Evolutionary conservation across 2,888 invertebrate genomes (phyloP), one percentile per base, ranked within the genome.

Genomic region (Agonopterix alstromeriana): DNA sequence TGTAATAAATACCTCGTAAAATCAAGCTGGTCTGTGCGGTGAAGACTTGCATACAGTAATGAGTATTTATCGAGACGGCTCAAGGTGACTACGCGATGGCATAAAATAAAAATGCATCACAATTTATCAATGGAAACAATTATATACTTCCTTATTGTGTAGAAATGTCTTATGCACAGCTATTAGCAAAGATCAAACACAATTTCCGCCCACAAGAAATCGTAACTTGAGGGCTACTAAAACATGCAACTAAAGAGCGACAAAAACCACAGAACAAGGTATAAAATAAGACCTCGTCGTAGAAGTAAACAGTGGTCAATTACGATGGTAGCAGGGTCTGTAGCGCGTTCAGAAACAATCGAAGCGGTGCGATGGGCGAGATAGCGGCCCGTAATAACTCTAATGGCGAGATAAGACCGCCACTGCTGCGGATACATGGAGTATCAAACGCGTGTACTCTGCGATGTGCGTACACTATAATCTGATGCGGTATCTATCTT

Each of bases 231-330:
- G 27, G 27, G 27, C 27, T 27, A 27, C 27, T 27, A 27, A 27
- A 27, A 27, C 27, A 27, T 27, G 27, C 27, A 27, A 27, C 27
- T 27, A 27, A 27, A 27, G 27, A 53, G 49, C 52, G 58, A 61
- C 55, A 65, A 68, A 70, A 73, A 77, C 79, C 74, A 63, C 77
- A 78, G 64, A 72, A 70, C 70, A 67, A 66, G 70, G 71, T 71
- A 76, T 78, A 81, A 82, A 83, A 82, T 82, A 82, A 81, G 77
- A 80, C 70, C 76, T 77, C 71, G 73, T 72, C 68, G 72, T 73
- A 70, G 76, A 82, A 79, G 84, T 83, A 86, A 87, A 87, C 86
- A 85, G 83, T 84, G 85, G 84, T 86, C 87, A 88, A 87, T 88
- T 87, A 87, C 75, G 74, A 74, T 65, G 79, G 79, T 80, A 78